Conservation (phyloP, 2,888 invertebrate genomes). For the Plebejus melissa region DNA sequence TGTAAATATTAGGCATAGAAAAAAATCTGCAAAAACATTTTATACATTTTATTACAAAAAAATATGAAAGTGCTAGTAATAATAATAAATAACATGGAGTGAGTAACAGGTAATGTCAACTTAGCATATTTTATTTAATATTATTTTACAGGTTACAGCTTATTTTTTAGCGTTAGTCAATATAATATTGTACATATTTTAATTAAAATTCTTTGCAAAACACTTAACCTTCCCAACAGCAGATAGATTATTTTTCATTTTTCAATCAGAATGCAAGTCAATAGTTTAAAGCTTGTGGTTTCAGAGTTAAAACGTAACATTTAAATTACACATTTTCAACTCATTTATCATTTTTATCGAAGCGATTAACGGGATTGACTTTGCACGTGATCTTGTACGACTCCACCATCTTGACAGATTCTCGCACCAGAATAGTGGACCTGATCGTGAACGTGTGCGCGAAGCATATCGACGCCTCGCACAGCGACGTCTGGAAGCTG, state of each 20-base stretch:
- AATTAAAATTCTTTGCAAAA: background rate
- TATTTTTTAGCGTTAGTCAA: background rate
- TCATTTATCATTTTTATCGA: slow-evolving; percentile 20
- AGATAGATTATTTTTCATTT: background rate
- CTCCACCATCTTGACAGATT: slow-evolving; percentile 69
- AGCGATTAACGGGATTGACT: slow-evolving; percentile 63
- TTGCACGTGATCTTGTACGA: slow-evolving; percentile 73
- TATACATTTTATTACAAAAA: slow-evolving; percentile 12
- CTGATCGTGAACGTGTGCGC: slow-evolving; percentile 65
- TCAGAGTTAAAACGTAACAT: background rate
- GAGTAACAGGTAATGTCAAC: background rate
- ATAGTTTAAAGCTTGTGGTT: background rate
- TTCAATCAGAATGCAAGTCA: background rate
- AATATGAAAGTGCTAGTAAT: background rate
- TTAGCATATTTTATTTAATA: background rate
- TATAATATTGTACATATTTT: background rate
- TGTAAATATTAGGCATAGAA: background rate
- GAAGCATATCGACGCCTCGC: slow-evolving; percentile 61
- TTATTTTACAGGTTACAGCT: background rate
- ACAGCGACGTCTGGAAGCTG: slow-evolving; percentile 66
- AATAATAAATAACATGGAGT: background rate
- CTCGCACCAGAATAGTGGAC: slow-evolving; percentile 65
- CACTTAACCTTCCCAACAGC: background rate
- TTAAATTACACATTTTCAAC: background rate
- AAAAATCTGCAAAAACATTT: background rate